Evolutionary conservation across 2,797 vertebrate species (phyloP), one percentile per base, ranked within the genome.

Genomic region (Smutsia gigantea): DNA sequence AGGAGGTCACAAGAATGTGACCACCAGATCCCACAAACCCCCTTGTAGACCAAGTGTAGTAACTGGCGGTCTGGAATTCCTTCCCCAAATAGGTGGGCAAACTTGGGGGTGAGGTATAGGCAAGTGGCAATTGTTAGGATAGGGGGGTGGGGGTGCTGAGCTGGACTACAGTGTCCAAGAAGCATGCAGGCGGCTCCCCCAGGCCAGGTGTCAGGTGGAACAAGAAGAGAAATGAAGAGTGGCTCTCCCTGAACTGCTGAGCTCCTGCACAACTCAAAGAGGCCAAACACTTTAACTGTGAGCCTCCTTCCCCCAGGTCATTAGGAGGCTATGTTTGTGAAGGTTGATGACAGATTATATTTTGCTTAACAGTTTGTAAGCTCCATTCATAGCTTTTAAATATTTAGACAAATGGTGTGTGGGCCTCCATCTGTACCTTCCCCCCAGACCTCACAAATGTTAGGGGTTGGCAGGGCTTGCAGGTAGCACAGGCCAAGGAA

Each of bases 381-480:
- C 15, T 87, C 57, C 63, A 78, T 27, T 53, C 29, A 21, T 82
- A 66, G 37, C 61, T 94, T 90, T 59, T 61, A 68, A 88, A 55
- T 77, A 78, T 78, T 55, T n/a, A 55, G 18, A 64, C 77, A 59
- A 17, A 81, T 4, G 31, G 31, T 14, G 27, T 13, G 12, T n/a
- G 31, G 31, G 46, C 25, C 49, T 69, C 57, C 15, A 83, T 27
- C 46, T 63, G 42, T 29, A 27, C 37, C 49, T 59, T 74, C 34
- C 39, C 21, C 39, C 31, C 39, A 13, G 29, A 37, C 34, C 46
- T 59, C 1, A 0, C 42, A 49, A 55, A 87, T 11, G 9, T 49
- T 15, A 63, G 46, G 18, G 6, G 37, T 19, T 31, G 6, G 53
- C 15, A 0, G 4, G 31, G 37, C 69, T 69, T 19, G 17, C 25